phyloP scores from a whole-genome alignment of 2,797 vertebrate genomes.

The Rhinichthys osculus region DNA sequence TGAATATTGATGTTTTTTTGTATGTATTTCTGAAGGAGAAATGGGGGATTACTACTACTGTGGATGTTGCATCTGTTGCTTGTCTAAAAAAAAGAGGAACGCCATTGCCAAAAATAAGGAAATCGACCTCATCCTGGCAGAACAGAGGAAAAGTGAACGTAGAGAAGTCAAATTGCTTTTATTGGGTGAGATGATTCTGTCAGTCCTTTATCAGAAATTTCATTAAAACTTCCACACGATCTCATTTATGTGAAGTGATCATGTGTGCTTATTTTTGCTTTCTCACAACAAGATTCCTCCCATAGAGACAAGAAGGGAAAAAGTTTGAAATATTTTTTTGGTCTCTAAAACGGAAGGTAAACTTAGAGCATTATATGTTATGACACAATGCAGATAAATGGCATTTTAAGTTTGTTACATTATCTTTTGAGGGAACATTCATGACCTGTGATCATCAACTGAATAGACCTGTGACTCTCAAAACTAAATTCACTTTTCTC shows the following conservation, averaged over 20 bases:
- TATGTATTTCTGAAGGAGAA: too few species aligned
- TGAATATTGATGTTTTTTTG: too few species aligned
- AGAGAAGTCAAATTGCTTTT: constrained; percentile 74
- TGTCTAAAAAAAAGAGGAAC: too few species aligned
- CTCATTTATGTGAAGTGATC: not conserved
- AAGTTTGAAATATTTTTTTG: not conserved
- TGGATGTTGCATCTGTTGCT: too few species aligned
- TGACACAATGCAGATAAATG: not conserved
- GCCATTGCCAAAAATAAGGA: too few species aligned
- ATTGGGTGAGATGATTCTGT: constrained; percentile 73
- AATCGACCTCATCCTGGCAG: too few species aligned
- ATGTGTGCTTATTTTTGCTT: not conserved
- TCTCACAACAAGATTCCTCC: not conserved
- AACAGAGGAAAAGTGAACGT: too few species aligned
- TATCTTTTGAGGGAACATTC: not conserved
- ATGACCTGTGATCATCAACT: not conserved
- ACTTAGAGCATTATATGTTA: not conserved
- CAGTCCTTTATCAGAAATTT: not conserved
- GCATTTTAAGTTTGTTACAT: not conserved
- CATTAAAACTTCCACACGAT: not conserved
- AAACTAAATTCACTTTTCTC: not conserved
- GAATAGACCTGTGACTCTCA: not conserved
- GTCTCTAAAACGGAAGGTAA: not conserved
- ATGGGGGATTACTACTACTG: too few species aligned
- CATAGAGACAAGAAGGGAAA: not conserved